Evolutionary conservation across 92 coral and sea anemone genomes (phyloP).

Genomic region (Zoanthus gigantus): DNA sequence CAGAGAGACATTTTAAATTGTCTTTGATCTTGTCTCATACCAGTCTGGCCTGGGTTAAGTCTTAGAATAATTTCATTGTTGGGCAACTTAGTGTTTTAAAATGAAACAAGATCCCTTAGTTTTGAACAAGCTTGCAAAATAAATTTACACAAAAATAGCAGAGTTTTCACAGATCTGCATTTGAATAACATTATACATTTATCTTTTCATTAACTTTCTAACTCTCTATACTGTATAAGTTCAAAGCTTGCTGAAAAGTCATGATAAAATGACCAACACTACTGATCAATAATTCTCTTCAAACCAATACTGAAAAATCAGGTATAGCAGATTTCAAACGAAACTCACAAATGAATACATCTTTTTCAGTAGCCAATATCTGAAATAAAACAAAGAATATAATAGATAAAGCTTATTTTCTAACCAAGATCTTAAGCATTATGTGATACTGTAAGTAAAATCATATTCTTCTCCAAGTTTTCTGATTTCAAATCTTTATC

Average conservation of each 20-base stretch:
- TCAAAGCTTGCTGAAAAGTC: background rate
- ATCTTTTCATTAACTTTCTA: background rate
- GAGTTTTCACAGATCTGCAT: background rate
- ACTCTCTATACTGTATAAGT: background rate
- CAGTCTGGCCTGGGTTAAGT: background rate
- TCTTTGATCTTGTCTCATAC: background rate
- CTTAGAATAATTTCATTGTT: slow-evolving; percentile 2
- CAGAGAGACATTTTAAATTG: slow-evolving; percentile 8
- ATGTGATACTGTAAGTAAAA: too few relatives aligned
- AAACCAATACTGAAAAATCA: background rate
- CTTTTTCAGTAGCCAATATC: too few relatives aligned
- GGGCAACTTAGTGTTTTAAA: background rate
- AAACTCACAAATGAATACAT: too few relatives aligned
- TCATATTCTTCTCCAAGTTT: too few relatives aligned
- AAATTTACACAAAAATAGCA: background rate
- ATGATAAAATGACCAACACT: background rate
- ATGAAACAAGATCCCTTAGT: background rate
- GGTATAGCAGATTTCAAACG: too few relatives aligned
- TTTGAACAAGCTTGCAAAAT: background rate
- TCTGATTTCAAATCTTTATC: too few relatives aligned
- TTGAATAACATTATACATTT: background rate
- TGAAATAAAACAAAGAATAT: too few relatives aligned
- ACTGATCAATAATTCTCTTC: background rate
- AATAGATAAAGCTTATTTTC: too few relatives aligned
- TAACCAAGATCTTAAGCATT: too few relatives aligned